These are phyloP conservation scores for Oreochromis grahami DNA, from an alignment of 2,797 vertebrate species.

Conservation along the genomic window DNA sequence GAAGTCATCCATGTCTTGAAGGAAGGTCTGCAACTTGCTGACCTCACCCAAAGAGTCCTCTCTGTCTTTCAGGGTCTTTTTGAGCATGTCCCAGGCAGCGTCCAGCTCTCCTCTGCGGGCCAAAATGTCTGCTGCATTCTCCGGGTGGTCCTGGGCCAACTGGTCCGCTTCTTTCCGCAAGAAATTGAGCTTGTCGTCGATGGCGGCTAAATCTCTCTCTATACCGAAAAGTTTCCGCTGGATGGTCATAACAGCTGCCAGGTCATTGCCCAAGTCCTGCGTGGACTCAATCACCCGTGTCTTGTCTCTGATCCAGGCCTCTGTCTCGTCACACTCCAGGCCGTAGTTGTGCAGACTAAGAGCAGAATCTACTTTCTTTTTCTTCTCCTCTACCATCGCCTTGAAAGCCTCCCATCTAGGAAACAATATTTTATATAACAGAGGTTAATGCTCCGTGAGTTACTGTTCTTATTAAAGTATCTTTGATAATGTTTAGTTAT, in stretches of 20 bases:
- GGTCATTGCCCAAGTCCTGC: constrained; percentile 86
- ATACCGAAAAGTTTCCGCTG: constrained; percentile 94
- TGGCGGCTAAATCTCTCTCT: constrained; percentile 87
- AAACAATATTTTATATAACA: background rate
- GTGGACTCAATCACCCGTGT: constrained; percentile 88
- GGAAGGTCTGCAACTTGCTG: constrained; percentile 92
- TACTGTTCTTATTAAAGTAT: background rate
- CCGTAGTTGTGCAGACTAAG: constrained; percentile 89
- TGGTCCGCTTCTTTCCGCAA: constrained; percentile 80
- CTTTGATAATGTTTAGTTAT: background rate
- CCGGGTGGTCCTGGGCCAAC: constrained; percentile 82
- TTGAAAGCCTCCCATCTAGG: constrained; percentile 90
- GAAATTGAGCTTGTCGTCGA: constrained; percentile 79
- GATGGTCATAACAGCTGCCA: constrained; percentile 89
- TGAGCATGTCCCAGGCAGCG: constrained; percentile 82
- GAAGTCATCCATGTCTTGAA: constrained; percentile 94
- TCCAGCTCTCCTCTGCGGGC: constrained; percentile 67
- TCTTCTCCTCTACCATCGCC: constrained; percentile 82
- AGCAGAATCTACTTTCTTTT: constrained; percentile 82
- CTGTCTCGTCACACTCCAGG: constrained; percentile 91
- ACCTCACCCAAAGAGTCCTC: constrained; percentile 90
- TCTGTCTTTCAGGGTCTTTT: constrained; percentile 78
- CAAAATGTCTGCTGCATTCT: constrained; percentile 78
- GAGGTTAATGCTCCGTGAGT: background rate
- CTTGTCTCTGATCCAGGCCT: constrained; percentile 90